phyloP scores from a whole-genome alignment of 2,113 vertebrate genomes.

The Lagenorhynchus albirostris region DNA sequence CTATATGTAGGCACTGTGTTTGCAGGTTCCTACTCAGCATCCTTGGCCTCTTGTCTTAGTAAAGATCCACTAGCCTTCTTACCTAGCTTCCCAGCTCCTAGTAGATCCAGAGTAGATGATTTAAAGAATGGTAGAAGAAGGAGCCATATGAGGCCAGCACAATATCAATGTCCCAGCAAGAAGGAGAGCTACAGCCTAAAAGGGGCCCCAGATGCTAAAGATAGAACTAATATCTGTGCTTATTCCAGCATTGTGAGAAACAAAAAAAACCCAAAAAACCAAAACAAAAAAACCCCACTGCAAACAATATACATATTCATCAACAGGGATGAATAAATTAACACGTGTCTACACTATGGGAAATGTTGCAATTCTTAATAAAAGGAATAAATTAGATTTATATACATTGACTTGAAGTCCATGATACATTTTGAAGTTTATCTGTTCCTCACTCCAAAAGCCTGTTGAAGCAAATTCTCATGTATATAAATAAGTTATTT shows the following conservation, averaged over 20 bases:
- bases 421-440: neutral
- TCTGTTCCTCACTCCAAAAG: neutral
- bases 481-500: neutral
- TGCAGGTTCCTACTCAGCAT: neutral
- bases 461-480: neutral
- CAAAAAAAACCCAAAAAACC: neutral
- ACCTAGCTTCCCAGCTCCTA: neutral
- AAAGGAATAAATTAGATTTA: slow-evolving; percentile 14
- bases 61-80: neutral
- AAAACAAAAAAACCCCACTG: neutral
- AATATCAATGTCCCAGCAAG: neutral
- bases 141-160: neutral
- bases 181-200: neutral
- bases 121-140: neutral
- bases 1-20: neutral
- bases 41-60: neutral
- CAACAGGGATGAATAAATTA: neutral
- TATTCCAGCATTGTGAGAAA: neutral
- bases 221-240: neutral
- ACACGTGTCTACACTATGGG: neutral
- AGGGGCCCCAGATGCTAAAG: neutral
- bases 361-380: neutral
- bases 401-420: neutral
- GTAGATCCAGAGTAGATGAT: neutral
- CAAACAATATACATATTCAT: neutral